A percentile compares a stretch with the other conserved stretches of the same genome.
Evolutionary conservation across 2,797 vertebrate genomes (phyloP).

Genomic region (Neopelma chrysocephalum): DNA sequence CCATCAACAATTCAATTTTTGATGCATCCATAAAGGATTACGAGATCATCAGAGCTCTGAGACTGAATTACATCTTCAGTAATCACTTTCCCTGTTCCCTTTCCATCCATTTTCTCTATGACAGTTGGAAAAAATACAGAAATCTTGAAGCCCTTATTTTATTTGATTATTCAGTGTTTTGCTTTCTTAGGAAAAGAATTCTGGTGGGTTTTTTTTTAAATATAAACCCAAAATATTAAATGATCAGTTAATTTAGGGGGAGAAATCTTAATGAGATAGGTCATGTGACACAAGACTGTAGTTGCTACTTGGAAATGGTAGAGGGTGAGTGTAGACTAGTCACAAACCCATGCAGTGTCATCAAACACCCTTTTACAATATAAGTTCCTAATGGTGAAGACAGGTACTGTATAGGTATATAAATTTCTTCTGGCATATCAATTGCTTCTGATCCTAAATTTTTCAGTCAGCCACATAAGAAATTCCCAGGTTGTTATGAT

Average conservation of each 20-base stretch:
- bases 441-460: neutral
- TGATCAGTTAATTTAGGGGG: neutral
- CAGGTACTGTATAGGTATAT: neutral
- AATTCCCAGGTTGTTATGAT: neutral
- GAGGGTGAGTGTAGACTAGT: neutral
- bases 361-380: neutral
- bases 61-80: neutral
- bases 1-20: slow-evolving; percentile 32
- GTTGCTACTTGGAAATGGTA: neutral
- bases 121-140: neutral
- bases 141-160: neutral
- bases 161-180: neutral
- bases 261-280: neutral
- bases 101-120: neutral
- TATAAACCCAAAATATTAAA: neutral
- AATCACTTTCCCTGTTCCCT: neutral
- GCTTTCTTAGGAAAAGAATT: neutral
- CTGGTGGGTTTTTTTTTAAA: neutral
- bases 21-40: slow-evolving; percentile 13
- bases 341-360: neutral
- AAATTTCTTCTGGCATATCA: neutral
- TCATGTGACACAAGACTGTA: neutral
- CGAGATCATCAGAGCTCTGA: slow-evolving; percentile 3
- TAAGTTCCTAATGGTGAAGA: neutral
- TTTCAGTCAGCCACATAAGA: neutral